These are phyloP conservation scores for Aspidiotus rigidus DNA, from an alignment of 2,888 invertebrate genomes.

Conservation along the genomic window DNA sequence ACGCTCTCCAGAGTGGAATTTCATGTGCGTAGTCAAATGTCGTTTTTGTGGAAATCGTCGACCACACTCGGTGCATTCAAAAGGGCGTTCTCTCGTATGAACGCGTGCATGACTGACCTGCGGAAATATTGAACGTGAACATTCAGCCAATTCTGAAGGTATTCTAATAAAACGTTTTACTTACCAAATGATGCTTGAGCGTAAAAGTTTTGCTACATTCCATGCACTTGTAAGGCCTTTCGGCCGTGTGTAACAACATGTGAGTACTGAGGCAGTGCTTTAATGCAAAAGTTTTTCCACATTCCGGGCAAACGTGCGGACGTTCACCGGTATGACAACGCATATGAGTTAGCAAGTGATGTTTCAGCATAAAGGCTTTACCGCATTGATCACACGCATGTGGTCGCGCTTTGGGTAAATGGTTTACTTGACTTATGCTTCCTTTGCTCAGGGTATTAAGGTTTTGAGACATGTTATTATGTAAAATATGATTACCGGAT, in stretches of 20 bases:
- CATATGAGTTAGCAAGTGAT: constrained; percentile 59
- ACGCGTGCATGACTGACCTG: constrained; percentile 68
- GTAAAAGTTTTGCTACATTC: constrained; percentile 83
- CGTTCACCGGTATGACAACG: constrained; percentile 58
- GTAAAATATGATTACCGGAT: constrained; percentile 16
- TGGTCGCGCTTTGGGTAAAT: constrained; percentile 40
- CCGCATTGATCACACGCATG: constrained; percentile 41
- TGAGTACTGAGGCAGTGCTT: constrained; percentile 56
- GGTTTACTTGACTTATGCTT: constrained; percentile 1
- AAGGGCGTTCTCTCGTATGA: constrained; percentile 71
- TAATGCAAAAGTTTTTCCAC: constrained; percentile 42
- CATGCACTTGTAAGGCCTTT: constrained; percentile 70
- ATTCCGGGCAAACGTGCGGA: constrained; percentile 41
- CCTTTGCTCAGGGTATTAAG: constrained; percentile 19
- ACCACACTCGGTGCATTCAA: constrained; percentile 73
- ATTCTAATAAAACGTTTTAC: constrained; percentile 20
- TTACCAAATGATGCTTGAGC: constrained; percentile 64
- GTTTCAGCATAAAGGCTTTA: constrained; percentile 41
- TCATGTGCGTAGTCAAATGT: constrained; percentile 73
- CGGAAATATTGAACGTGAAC: constrained; percentile 7
- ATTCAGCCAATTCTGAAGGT: neutral
- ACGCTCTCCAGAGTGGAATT: constrained; percentile 75
- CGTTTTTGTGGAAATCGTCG: constrained; percentile 71
- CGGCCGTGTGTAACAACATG: constrained; percentile 67
- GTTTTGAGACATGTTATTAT: constrained; percentile 6